phyloP scores from a whole-genome alignment of 2,113 vertebrate species.

The Ictalurus furcatus region DNA sequence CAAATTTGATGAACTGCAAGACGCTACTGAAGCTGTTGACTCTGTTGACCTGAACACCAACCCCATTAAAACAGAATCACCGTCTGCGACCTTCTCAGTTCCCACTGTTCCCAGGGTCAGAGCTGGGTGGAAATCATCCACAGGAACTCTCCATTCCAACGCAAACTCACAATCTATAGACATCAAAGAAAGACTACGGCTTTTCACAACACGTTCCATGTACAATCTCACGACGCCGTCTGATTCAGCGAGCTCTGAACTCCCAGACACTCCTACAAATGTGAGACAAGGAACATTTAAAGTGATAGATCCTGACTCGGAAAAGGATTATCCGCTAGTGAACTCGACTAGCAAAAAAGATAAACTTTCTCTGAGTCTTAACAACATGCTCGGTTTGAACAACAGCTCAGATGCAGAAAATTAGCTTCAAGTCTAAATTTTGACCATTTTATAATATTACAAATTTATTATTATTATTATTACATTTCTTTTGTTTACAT shows the following conservation, averaged over 20 bases:
- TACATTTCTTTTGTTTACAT: background rate
- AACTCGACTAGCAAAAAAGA: conserved; percentile 45
- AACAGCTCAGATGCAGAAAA: conserved; percentile 38
- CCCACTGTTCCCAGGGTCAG: conserved; percentile 31
- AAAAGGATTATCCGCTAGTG: conserved; percentile 40
- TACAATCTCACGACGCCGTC: conserved; percentile 1
- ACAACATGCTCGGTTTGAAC: conserved; percentile 73
- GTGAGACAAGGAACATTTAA: conserved; percentile 68
- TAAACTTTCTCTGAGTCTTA: conserved; percentile 63
- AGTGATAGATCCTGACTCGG: conserved; percentile 59
- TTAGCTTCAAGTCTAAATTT: conserved; percentile 33
- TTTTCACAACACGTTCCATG: conserved; percentile 44
- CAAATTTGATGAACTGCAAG: conserved; percentile 38
- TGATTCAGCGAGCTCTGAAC: conserved; percentile 35
- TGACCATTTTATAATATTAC: background rate
- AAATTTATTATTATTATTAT: background rate
- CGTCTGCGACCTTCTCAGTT: background rate
- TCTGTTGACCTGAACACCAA: conserved; percentile 17
- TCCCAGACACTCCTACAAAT: conserved; percentile 43
- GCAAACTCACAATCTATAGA: conserved; percentile 49
- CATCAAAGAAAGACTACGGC: conserved; percentile 67
- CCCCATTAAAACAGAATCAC: background rate
- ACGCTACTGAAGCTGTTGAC: conserved; percentile 17
- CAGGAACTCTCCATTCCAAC: conserved; percentile 1
- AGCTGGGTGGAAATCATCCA: conserved; percentile 40